Percentiles rank a stretch among this genome's conserved stretches.
These are phyloP conservation scores for Amphibalanus amphitrite DNA, from an alignment of 1,140 invertebrate species.

Conservation along the genomic window DNA sequence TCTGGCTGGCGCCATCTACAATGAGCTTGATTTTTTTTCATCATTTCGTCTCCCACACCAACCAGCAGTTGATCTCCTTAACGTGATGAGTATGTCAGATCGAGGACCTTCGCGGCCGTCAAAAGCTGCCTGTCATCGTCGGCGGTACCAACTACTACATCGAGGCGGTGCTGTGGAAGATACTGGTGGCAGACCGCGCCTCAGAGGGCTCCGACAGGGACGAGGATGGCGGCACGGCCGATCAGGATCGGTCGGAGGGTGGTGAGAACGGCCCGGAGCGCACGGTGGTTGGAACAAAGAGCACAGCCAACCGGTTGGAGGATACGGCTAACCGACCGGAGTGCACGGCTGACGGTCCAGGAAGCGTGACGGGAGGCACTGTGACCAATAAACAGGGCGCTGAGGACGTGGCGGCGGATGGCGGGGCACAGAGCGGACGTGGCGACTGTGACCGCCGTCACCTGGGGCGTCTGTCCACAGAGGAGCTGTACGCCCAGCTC, in stretches of 20 bases:
- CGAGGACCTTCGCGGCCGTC: slow-evolving; percentile 44
- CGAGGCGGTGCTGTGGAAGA: slow-evolving; percentile 82
- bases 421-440: slow-evolving; percentile 7
- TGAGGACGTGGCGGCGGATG: too few relatives aligned
- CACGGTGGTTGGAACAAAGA: slow-evolving; percentile 4
- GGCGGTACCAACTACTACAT: slow-evolving; percentile 99
- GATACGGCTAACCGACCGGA: too few relatives aligned
- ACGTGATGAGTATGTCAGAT: slow-evolving; percentile 37
- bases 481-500: slow-evolving; percentile 47
- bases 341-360: too few relatives aligned
- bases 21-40: too few relatives aligned
- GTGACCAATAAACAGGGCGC: too few relatives aligned
- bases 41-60: too few relatives aligned
- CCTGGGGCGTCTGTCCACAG: slow-evolving; percentile 14
- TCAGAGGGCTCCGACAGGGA: slow-evolving; percentile 15
- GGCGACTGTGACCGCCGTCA: slow-evolving; percentile 5
- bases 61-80: slow-evolving; percentile 1
- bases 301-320: too few relatives aligned
- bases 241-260: background rate
- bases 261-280: background rate
- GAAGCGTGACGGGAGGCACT: too few relatives aligned
- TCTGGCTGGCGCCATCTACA: too few relatives aligned
- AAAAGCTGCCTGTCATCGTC: slow-evolving; percentile 79
- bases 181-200: slow-evolving; percentile 40
- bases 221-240: slow-evolving; percentile 1